Base-by-base conservation (phyloP, 2,113 vertebrate species). In the Setophaga coronata region DNA sequence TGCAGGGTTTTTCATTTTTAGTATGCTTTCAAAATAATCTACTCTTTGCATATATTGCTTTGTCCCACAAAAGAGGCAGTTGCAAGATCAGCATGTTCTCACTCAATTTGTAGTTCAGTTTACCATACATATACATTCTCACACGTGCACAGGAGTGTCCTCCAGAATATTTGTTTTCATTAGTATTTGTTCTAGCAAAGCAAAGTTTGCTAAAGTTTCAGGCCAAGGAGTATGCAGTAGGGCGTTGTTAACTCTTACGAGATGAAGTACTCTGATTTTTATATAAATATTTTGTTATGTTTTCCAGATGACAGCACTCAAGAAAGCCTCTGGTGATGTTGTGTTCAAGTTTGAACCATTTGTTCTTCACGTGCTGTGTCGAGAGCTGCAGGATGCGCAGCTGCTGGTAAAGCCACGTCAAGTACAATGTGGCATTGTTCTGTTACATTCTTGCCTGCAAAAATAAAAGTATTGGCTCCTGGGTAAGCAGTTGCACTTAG, bases 301-400 rank as follows among this genome's bases (percentile, higher is more conserved):
- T 38, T 95, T 79, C 48, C 95, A 99, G 99, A 67, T 98, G 72
- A 69, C 89, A 9, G 98, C 96, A 17, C 93, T 99, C 67, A 87
- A 93, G 73, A 97, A 96, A 25, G 94, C 98, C 6, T 95, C 65
- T 10, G 98, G 98, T 16, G 98, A 99, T 0, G 98, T 97, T 2
- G 95, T 99, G 62, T 85, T 99, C 85, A 99, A 99, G 96, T 99
- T 99, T 90, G 99, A 99, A 42, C 99, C 99, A 0, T 99, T 99
- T 71, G 97, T 99, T 26, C 99, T 99, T 60, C 99, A 99, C 0
- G 98, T 99, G 48, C 98, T 99, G 23, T 99, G 99, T 80, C 96
- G 78, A 62, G 97, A 97, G 45, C 95, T 99, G 47, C 98, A 97
- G 38, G 98, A 99, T 10, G 99, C 99, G 18, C 99, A 99, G 92